Percentiles rank a stretch among this genome's conserved stretches.
Evolutionary conservation across 2,888 invertebrate genomes (phyloP).

Genomic region (Machimus rusticus): DNA sequence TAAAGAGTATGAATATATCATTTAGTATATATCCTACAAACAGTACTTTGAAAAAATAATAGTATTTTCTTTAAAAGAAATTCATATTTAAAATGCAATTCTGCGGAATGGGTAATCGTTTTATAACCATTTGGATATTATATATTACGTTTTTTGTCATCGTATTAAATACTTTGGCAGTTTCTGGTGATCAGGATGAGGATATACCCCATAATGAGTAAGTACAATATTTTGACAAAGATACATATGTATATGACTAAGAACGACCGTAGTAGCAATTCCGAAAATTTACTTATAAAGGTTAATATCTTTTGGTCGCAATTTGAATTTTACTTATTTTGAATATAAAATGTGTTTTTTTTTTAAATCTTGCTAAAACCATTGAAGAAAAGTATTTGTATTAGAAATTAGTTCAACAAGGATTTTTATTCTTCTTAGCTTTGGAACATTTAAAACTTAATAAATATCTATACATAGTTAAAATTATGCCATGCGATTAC

Average conservation of each 20-base stretch:
- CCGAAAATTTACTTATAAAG: neutral
- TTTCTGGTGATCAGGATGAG: conserved; percentile 77
- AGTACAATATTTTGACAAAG: conserved; percentile 61
- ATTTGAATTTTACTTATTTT: neutral
- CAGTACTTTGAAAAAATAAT: neutral
- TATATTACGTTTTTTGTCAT: conserved; percentile 56
- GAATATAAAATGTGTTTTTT: neutral
- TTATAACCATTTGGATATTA: conserved; percentile 55
- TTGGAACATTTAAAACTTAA: neutral
- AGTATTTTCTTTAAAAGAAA: neutral
- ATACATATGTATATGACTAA: too few species aligned
- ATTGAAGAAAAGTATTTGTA: neutral
- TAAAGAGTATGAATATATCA: neutral
- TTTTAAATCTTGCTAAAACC: neutral
- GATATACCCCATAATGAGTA: conserved; percentile 91
- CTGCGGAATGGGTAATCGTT: conserved; percentile 55
- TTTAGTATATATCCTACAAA: neutral
- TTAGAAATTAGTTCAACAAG: neutral
- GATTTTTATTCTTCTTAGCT: neutral
- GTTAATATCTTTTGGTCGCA: neutral
- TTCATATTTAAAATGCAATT: neutral
- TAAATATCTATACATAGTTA: too few species aligned
- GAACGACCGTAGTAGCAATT: neutral
- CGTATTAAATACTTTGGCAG: conserved; percentile 55
- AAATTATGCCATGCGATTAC: neutral